A percentile compares a stretch with the other conserved stretches of the same genome.
phyloP scores from a whole-genome alignment of 2,888 invertebrate genomes.

The Phalera bucephala region DNA sequence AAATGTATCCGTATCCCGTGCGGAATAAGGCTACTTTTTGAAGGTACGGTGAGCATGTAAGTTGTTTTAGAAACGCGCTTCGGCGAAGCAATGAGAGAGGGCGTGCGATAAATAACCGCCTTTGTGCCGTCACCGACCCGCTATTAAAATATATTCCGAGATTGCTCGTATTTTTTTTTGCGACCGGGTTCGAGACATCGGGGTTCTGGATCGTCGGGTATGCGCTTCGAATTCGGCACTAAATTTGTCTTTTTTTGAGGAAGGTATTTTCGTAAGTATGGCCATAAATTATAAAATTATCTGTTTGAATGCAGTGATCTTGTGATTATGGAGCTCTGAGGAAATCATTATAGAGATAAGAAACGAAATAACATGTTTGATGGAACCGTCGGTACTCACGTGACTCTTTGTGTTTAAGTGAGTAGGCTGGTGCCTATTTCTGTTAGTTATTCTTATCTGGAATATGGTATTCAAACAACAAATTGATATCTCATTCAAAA shows the following conservation, averaged over 20 bases:
- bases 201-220: conserved; percentile 48
- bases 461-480: no score
- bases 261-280: conserved; percentile 18
- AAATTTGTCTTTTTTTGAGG: conserved; percentile 16
- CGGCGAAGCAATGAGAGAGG: conserved; percentile 80
- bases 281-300: conserved; percentile 27
- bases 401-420: no score
- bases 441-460: no score
- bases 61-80: conserved; percentile 65
- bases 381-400: no score
- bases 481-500: no score
- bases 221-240: conserved; percentile 45
- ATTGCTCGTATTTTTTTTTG: conserved; percentile 69
- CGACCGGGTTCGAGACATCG: conserved; percentile 45
- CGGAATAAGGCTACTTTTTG: conserved; percentile 53
- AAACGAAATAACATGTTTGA: no score
- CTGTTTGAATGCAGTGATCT: conserved; percentile 4
- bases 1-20: conserved; percentile 49
- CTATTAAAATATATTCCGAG: conserved; percentile 80
- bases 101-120: conserved; percentile 82
- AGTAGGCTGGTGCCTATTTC: no score
- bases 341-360: background rate
- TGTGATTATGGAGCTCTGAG: conserved; percentile 9
- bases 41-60: conserved; percentile 38
- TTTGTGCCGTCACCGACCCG: conserved; percentile 79